Conservation (phyloP, 2,113 vertebrate genomes). For the Myiozetetes cayanensis region DNA sequence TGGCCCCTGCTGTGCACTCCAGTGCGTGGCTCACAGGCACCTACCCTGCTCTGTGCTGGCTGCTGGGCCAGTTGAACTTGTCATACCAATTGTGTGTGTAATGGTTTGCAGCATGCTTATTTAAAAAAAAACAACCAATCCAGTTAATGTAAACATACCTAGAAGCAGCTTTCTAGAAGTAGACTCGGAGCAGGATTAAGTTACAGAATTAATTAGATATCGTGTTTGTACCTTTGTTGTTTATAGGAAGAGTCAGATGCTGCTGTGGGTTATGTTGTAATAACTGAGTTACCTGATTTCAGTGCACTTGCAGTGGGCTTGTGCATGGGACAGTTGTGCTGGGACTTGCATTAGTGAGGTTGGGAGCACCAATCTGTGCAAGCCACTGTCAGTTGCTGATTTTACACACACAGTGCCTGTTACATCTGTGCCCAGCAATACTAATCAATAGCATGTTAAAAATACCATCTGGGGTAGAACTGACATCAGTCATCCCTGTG, state of each 20-base stretch:
- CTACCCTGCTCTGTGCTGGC: not conserved
- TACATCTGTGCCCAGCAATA: not conserved
- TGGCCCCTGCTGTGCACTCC: not conserved
- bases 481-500: not conserved
- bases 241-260: not conserved
- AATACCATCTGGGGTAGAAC: not conserved
- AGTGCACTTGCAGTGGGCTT: not conserved
- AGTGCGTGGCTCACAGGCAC: not conserved
- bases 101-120: not conserved
- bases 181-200: fast-evolving
- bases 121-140: not conserved
- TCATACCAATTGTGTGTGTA: not conserved
- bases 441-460: not conserved
- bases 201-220: not conserved
- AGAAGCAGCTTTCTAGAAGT: not conserved
- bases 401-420: not conserved
- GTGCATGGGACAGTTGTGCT: fast-evolving
- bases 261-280: not conserved
- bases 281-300: not conserved
- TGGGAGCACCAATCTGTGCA: not conserved
- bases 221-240: not conserved
- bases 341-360: not conserved
- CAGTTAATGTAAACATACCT: not conserved
- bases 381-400: not conserved
- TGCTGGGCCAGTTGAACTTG: not conserved